Evolutionary conservation across 2,888 invertebrate genomes (phyloP).

Genomic region (Drosophila stalkeri): DNA sequence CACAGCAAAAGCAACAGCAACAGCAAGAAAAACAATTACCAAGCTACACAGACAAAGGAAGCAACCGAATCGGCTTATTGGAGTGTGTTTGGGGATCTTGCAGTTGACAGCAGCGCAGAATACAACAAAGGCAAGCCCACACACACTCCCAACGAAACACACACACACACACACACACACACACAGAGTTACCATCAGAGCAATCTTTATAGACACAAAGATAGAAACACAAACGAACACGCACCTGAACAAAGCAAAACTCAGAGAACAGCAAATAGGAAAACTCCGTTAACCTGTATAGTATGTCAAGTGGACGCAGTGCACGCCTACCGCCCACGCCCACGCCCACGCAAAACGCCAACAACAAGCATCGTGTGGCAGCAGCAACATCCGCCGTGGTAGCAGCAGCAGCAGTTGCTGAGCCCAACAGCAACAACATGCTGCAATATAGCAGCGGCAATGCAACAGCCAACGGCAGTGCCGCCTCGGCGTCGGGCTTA

Average conservation of each 20-base stretch:
- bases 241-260: not conserved
- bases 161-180: slow-evolving; percentile 3
- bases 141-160: slow-evolving; percentile 3
- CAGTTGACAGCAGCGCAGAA: slow-evolving; percentile 32
- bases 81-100: slow-evolving; percentile 35
- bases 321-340: slow-evolving; percentile 84
- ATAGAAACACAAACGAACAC: slow-evolving; percentile 9
- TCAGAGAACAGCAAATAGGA: slow-evolving; percentile 23
- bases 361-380: slow-evolving; percentile 67
- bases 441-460: slow-evolving; percentile 61
- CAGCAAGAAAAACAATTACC: slow-evolving; percentile 12
- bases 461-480: slow-evolving; percentile 39
- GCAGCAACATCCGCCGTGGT: slow-evolving; percentile 56
- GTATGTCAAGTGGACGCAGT: slow-evolving; percentile 85
- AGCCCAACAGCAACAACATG: slow-evolving; percentile 80
- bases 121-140: slow-evolving; percentile 5
- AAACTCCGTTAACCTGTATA: slow-evolving; percentile 50
- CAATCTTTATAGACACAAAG: not conserved
- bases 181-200: slow-evolving; percentile 4
- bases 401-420: slow-evolving; percentile 46
- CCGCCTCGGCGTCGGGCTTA: slow-evolving; percentile 37
- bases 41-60: slow-evolving; percentile 11
- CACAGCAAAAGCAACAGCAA: not conserved
- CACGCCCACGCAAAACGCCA: slow-evolving; percentile 80
- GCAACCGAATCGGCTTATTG: slow-evolving; percentile 21